These are phyloP conservation scores for Hylomyscus alleni DNA, from an alignment of 2,797 vertebrate species.

Conservation along the genomic window DNA sequence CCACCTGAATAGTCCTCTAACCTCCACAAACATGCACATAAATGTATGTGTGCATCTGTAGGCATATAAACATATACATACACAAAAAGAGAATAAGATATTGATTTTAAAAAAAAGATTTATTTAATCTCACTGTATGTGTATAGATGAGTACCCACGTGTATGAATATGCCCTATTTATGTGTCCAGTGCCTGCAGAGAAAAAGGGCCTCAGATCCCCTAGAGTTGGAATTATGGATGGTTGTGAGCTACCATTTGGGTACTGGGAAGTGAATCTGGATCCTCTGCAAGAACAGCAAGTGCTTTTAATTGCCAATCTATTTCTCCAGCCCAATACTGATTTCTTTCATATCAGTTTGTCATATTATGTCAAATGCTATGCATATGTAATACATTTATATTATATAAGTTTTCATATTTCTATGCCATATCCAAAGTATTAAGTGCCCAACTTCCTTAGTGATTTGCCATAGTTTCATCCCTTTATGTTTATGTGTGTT, in stretches of 20 bases:
- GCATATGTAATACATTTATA: conserved; percentile 31
- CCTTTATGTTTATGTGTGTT: background rate
- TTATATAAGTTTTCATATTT: conserved; percentile 56
- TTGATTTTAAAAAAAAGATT: background rate
- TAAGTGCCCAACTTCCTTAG: conserved; percentile 52
- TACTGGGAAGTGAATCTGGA: background rate
- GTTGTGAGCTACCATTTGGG: background rate
- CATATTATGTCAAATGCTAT: conserved; percentile 57
- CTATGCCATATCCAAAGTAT: conserved; percentile 36
- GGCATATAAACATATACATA: background rate
- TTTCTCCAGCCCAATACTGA: background rate
- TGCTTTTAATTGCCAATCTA: background rate
- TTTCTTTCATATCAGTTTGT: conserved; percentile 30
- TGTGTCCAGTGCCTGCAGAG: background rate
- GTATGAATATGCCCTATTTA: background rate
- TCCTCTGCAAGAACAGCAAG: background rate
- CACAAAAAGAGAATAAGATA: background rate
- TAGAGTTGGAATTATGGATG: background rate
- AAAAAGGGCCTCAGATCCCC: background rate
- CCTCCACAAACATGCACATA: background rate
- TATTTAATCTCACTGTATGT: background rate
- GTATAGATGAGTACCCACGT: background rate
- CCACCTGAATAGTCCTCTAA: background rate
- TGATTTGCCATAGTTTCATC: conserved; percentile 24
- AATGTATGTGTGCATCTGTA: background rate